phyloP scores from a whole-genome alignment of 2,113 vertebrate genomes.

The Rhynchomys soricoides region DNA sequence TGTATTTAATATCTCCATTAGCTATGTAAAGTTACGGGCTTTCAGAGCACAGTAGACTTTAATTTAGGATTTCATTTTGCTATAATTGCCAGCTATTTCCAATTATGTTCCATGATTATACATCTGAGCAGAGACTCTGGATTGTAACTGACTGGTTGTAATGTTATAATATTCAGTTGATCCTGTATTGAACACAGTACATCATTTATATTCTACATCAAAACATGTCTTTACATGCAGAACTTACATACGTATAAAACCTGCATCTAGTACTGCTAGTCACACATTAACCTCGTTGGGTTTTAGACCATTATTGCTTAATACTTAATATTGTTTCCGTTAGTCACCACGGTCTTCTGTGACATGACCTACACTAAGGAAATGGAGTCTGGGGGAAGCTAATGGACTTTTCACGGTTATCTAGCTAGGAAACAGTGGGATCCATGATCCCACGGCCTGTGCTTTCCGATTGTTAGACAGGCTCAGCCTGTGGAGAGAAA shows the following conservation, averaged over 20 bases:
- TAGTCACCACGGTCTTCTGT: not conserved
- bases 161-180: not conserved
- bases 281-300: not conserved
- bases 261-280: not conserved
- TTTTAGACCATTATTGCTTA: not conserved
- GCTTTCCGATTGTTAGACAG: not conserved
- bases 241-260: not conserved
- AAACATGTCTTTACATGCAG: not conserved
- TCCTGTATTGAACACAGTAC: not conserved
- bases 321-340: not conserved
- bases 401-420: not conserved
- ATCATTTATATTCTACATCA: not conserved
- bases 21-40: not conserved
- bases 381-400: not conserved
- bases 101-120: slow-evolving; percentile 24
- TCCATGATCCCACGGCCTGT: too few relatives aligned
- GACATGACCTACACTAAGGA: not conserved
- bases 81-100: not conserved
- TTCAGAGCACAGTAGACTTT: slow-evolving; percentile 22
- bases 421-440: not conserved
- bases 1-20: not conserved
- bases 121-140: not conserved
- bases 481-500: not conserved
- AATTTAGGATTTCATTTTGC: slow-evolving; percentile 38
- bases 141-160: not conserved